phyloP scores from a whole-genome alignment of 2,113 vertebrate species.

The Ailurus styani region DNA sequence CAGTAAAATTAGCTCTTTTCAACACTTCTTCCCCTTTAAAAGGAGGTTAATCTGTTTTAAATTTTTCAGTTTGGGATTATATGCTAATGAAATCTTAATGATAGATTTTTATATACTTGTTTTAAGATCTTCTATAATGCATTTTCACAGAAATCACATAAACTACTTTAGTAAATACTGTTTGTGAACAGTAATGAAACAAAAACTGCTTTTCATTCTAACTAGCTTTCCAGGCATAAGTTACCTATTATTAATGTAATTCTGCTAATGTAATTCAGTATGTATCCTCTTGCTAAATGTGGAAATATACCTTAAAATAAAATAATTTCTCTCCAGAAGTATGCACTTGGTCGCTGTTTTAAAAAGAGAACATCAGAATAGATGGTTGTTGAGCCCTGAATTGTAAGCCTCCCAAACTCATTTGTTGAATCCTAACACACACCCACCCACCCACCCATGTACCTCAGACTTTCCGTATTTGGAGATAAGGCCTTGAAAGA shows the following conservation, averaged over 20 bases:
- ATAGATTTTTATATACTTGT: slow-evolving; percentile 24
- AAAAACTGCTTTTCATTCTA: slow-evolving; percentile 13
- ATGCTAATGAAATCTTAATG: slow-evolving; percentile 36
- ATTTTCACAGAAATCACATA: slow-evolving; percentile 19
- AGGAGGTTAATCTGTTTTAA: not conserved
- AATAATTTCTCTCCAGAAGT: not conserved
- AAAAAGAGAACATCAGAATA: not conserved
- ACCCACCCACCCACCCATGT: not conserved
- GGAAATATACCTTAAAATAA: slow-evolving; percentile 11
- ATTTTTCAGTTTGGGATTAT: not conserved
- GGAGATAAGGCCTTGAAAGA: not conserved
- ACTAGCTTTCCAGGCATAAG: not conserved
- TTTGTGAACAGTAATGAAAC: slow-evolving; percentile 4
- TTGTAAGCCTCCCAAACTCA: not conserved
- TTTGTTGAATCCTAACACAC: not conserved
- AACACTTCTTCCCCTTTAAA: not conserved
- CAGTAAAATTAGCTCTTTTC: not conserved
- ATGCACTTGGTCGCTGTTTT: not conserved
- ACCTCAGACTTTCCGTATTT: not conserved
- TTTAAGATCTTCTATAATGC: slow-evolving; percentile 3
- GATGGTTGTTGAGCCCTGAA: not conserved
- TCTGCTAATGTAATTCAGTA: not conserved
- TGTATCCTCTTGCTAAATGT: not conserved
- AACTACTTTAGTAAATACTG: slow-evolving; percentile 9
- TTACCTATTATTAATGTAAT: not conserved